Evolutionary conservation across 2,888 invertebrate species (phyloP), one percentile per base, ranked within the genome.

Genomic region (Germaria angustata): DNA sequence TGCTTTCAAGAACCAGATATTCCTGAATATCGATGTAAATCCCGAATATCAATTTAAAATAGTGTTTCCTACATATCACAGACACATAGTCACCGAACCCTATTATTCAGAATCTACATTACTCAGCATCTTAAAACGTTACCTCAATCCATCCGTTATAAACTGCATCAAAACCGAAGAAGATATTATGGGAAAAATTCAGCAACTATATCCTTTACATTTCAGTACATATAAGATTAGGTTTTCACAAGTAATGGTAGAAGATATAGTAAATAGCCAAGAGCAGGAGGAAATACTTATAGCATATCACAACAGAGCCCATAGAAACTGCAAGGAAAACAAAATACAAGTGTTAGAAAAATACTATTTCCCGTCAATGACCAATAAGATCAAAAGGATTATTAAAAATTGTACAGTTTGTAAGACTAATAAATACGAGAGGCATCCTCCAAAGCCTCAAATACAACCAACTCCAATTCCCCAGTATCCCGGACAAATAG

Each of bases 1-100:
- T 80, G 77, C n/a, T 24, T 81, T 36, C 36, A 63, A 36, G 51
- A 69, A 71, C n/a, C n/a, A 53, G 28, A 46, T 46, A 20, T 7
- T 46, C 20, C 9, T 46, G 9, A 46, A 7, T 4, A 51, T 28
- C 1, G n/a, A 28, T n/a, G 28, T n/a, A 2, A 28, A 1, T 13
- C 1, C 51, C n/a, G 13, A 13, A n/a, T 55, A 55, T 34, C 55
- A 55, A 32, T 34, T 55, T 34, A 32, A 17, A 34, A 34, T 34
- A 8, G 9, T 55, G 1, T 15, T 55, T 6, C 32, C 32, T 9
- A 17, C 17, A 9, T 17, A 17, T 1, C 32, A 55, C 9, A 1
- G 32, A 9, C 55, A 34, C 7, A 17, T 34, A 17, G 7, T 53
- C 13, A 28, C n/a, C n/a, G 28, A 53, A 28, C 24, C 24, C 4